Percentiles rank a stretch among this genome's conserved stretches.
phyloP scores from a whole-genome alignment of 2,113 vertebrate genomes.

The Dolichotis patagonum region DNA sequence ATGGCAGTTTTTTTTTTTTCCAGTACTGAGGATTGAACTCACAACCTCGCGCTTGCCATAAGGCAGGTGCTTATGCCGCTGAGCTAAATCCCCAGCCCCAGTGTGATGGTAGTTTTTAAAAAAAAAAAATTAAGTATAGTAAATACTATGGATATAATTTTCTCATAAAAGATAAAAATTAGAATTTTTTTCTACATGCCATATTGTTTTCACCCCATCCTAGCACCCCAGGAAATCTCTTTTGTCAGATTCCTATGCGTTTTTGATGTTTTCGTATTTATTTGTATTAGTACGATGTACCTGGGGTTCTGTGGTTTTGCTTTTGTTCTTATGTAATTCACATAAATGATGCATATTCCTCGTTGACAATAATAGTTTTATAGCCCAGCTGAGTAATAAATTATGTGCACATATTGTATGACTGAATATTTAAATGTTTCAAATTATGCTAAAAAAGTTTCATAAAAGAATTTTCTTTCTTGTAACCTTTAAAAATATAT shows the following conservation, averaged over 20 bases:
- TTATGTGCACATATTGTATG: too few relatives aligned
- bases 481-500: not conserved
- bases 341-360: not conserved
- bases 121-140: not conserved
- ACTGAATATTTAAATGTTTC: not conserved
- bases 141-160: not conserved
- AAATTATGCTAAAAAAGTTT: not conserved
- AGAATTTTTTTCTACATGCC: not conserved
- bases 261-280: not conserved
- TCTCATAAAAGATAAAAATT: not conserved
- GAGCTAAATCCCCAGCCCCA: too few relatives aligned
- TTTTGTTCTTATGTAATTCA: conserved; percentile 13
- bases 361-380: not conserved
- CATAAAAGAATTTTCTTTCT: not conserved
- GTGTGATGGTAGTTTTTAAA: too few relatives aligned
- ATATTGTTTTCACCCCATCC: not conserved
- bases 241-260: not conserved
- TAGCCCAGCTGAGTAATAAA: not conserved
- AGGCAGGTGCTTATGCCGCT: too few relatives aligned
- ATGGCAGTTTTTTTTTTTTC: not conserved
- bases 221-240: not conserved
- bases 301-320: not conserved
- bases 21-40: too few relatives aligned
- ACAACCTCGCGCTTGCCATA: too few relatives aligned
- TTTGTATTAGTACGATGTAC: not conserved